Base-by-base conservation (phyloP, 2,797 vertebrate genomes). In the Heliangelus exortis region DNA sequence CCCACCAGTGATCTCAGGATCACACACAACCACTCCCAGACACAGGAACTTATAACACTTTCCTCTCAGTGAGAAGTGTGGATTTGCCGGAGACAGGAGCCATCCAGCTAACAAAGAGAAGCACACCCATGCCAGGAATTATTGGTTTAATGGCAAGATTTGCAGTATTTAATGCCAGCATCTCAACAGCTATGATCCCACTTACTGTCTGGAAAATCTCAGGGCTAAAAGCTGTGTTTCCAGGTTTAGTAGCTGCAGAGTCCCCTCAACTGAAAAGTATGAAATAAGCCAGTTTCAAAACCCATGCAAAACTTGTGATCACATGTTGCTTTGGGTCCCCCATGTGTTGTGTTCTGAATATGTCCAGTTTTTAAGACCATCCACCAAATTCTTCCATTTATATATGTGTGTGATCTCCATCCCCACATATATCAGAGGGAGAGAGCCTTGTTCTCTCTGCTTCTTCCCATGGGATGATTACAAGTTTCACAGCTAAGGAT, bases 401-500 rank as follows among this genome's bases (percentile, higher is more conserved):
- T 36, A 61, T 84, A 93, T 73, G 12, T 73, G 23, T 2, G 1
- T 45, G 59, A 50, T 43, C 62, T 87, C 51, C 26, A 55, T 61
- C 43, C 50, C 39, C 51, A 50, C 2, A 4, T 33, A 51, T 41
- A 41, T 43, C 89, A 63, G 41, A 90, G 48, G 41, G 26, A 76
- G 28, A 74, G 18, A 53, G 39, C 14, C 61, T 74, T 75, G 29
- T 45, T 91, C 33, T 68, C 55, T 65, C 53, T 72, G 14, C n/a
- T 87, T 86, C 55, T 80, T 93, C 57, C 33, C 69, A 25, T 36
- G 41, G 53, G 61, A 80, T 63, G 68, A 93, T 74, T 95, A 53
- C 54, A 81, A 71, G 61, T 89, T 95, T 93, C 71, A 80, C 45
- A 87, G 71, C 7, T 31, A 90, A 92, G 41, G 86, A 93, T 58